A percentile compares a stretch with the other conserved stretches of the same genome.
Evolutionary conservation across 2,113 vertebrate species (phyloP).

Genomic region (Eulacestoma nigropectus): DNA sequence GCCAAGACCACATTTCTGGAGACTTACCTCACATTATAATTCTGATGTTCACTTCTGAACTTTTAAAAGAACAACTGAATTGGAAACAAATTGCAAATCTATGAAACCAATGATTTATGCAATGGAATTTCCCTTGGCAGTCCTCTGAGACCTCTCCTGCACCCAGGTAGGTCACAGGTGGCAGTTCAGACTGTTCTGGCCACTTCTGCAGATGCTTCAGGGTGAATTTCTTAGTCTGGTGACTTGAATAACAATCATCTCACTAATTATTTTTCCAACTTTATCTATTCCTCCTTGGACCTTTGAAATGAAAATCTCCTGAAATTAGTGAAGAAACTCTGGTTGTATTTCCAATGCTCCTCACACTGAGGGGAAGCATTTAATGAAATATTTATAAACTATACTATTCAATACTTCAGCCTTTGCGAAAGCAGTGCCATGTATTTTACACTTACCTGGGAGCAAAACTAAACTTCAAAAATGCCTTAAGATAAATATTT

Average conservation of each 20-base stretch:
- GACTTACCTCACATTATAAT: not conserved
- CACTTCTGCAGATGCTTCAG: not conserved
- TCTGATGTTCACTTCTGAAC: not conserved
- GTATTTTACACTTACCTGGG: not conserved
- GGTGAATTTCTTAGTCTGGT: not conserved
- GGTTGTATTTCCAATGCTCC: not conserved
- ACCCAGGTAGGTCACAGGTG: not conserved
- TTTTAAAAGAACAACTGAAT: not conserved
- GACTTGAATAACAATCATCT: not conserved
- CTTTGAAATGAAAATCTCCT: not conserved
- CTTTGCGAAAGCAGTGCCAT: not conserved
- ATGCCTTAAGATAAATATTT: not conserved
- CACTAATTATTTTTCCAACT: not conserved
- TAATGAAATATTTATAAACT: not conserved
- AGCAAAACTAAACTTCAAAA: not conserved
- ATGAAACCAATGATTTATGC: not conserved
- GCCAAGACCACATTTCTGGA: rapidly evolving
- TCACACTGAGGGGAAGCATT: not conserved
- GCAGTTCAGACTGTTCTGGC: not conserved
- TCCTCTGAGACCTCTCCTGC: not conserved
- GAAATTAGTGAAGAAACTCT: not conserved
- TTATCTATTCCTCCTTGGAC: not conserved
- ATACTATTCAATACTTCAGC: not conserved
- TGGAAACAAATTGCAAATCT: not conserved
- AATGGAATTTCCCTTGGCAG: not conserved